Base-by-base conservation (phyloP, 2,888 invertebrate species). In the Eustalomyia histrio region DNA sequence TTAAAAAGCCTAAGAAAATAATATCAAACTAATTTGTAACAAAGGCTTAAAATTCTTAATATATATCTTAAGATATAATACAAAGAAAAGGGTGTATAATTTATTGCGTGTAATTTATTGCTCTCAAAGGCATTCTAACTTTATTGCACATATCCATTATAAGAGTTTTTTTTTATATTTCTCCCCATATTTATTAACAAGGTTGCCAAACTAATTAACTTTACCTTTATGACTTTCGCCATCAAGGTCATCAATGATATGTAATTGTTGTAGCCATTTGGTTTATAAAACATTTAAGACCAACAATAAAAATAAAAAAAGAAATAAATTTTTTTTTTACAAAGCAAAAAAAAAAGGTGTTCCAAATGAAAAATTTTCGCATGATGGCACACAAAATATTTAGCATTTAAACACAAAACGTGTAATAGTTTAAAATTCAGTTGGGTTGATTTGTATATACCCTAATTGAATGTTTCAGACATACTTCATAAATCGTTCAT, bases 201-300 rank as follows among this genome's bases (percentile, higher is more conserved):
- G 71, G 71, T 47, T 76, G 71, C 76, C 21, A 60, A 68, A 29
- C 83, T 88, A 88, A 87, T 87, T 87, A 87, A 83, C 82, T 82
- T 83, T 61, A 83, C 87, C 86, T 87, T 76, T 69, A 80, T 69
- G 68, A 65, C 73, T 73, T 69, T 68, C 18, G 35, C 47, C 65
- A 39, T 39, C 65, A 81, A 81, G 76, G 80, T 55, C 69, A 76
- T 69, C 68, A 61, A 47, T 50, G 58, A 76, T 73, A 72, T 53
- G 33, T 67, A 58, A 60, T 73, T 72, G 58, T 35, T 73, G 60
- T 57, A 64, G 33, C 63, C 67, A 2, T 72, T 68, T 68, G 63
- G 52, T 39, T 63, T 39, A 17, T 67, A 50, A 75, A 67, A 67
- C 60, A 35, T 71, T 73, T 75, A 50, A 65, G 47, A 47, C 53